Base-by-base conservation (phyloP, 2,113 vertebrate genomes). In the Chloropsis cyanopogon region DNA sequence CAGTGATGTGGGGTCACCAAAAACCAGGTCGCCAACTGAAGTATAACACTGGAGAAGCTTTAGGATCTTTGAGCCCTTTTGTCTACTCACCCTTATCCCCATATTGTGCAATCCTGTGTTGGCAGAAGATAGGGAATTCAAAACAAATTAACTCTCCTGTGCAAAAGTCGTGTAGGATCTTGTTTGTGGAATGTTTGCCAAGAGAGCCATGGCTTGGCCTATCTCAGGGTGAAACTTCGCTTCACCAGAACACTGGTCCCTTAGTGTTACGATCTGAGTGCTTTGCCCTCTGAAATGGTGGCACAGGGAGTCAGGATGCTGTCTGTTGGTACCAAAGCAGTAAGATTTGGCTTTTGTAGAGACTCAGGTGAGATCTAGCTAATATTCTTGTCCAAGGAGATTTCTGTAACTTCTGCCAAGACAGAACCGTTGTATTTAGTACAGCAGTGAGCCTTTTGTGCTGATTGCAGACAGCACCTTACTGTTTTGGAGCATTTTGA, bases 71-170 rank as follows among this genome's bases (percentile, higher is more conserved):
- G 64, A 90, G 60, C 21, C 41, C 39, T 92, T 90, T 68, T 9
- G 4, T 81, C 69, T 92, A 10, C 25, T 81, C 35, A 82, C 50
- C 66, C 57, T 16, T 76, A 90, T 47, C 28, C 21, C 17, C 47
- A 47, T 86, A 49, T 84, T 90, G 72, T 86, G 90, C 80, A 94
- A 95, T 93, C 21, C 44, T 42, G 18, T 71, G 24, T 60, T 95
- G 76, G 44, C 72, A 95, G 82, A 77, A 93, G 73, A 57, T 21
- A 31, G 7, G 28, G 47, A 83, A 60, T 70, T 81, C n/a, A 57
- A 87, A 89, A 70, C 84, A 93, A 77, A 64, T 31, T 14, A 64
- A 56, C 49, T 81, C 52, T 71, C 37, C 52, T 20, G 6, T 73
- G 64, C n/a, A 29, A 26, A 69, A 66, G 60, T 83, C 71, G 35